These are phyloP conservation scores for Zaprionus lineosus DNA, from an alignment of 2,888 invertebrate genomes.

Conservation along the genomic window DNA sequence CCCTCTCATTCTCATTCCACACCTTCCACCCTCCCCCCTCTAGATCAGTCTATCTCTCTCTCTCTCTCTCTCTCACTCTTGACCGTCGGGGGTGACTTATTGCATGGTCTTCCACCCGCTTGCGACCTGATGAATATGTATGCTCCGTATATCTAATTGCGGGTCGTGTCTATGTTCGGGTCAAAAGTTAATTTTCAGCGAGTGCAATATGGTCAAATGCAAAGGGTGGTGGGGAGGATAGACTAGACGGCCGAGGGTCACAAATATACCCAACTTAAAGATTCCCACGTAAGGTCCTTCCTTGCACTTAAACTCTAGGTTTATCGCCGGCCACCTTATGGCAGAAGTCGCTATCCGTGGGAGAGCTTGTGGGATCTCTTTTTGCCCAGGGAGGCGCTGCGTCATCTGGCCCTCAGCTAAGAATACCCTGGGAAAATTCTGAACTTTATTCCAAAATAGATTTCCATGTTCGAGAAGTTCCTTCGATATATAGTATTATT, in stretches of 20 bases:
- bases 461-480: too few relatives aligned
- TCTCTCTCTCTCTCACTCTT: background rate
- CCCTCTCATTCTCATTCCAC: too few relatives aligned
- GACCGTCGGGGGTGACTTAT: constrained; percentile 50
- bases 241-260: constrained; percentile 23
- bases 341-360: constrained; percentile 30
- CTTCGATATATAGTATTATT: background rate
- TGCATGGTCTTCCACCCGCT: constrained; percentile 11
- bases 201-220: constrained; percentile 62
- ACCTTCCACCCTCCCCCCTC: background rate
- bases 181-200: constrained; percentile 74
- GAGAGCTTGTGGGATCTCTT: constrained; percentile 12
- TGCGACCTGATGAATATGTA: constrained; percentile 42
- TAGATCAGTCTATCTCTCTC: background rate
- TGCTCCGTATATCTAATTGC: constrained; percentile 50
- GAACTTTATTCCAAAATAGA: too few relatives aligned
- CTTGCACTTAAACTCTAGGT: constrained; percentile 16
- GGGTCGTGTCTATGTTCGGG: constrained; percentile 48
- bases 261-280: too few relatives aligned
- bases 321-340: constrained; percentile 28
- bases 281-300: constrained; percentile 62
- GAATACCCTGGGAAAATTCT: constrained; percentile 38
- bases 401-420: constrained; percentile 43
- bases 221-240: too few relatives aligned
- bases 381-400: constrained; percentile 13